A percentile compares a stretch with the other conserved stretches of the same genome.
phyloP scores from a whole-genome alignment of 2,888 invertebrate genomes.

The Opisthograptis luteolata region DNA sequence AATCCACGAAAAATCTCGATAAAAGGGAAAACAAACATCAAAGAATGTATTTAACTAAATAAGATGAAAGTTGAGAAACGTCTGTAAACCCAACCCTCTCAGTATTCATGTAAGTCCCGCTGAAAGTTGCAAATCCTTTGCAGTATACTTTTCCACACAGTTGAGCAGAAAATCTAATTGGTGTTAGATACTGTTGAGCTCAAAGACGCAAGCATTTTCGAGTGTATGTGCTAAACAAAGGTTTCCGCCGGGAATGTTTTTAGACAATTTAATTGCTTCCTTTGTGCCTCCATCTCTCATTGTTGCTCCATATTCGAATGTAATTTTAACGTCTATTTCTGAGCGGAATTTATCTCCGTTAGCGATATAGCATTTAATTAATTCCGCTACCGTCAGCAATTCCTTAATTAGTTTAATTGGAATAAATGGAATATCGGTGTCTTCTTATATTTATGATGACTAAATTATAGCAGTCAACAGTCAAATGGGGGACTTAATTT shows the following conservation, averaged over 20 bases:
- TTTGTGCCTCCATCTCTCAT: constrained; percentile 46
- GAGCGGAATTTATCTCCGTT: constrained; percentile 27
- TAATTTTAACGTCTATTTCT: constrained; percentile 30
- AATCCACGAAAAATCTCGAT: constrained; percentile 2
- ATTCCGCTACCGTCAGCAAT: constrained; percentile 23
- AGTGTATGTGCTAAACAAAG: constrained; percentile 47
- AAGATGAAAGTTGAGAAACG: constrained; percentile 24
- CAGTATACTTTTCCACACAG: constrained; percentile 61
- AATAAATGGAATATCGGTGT: constrained; percentile 22
- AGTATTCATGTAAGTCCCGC: constrained; percentile 45
- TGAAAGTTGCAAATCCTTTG: constrained; percentile 42
- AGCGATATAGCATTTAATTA: constrained; percentile 27
- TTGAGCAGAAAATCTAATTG: constrained; percentile 70
- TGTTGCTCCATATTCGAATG: constrained; percentile 29
- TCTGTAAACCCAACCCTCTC: constrained; percentile 14
- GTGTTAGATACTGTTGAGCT: constrained; percentile 45
- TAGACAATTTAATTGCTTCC: constrained; percentile 55
- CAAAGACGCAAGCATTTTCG: constrained; percentile 47
- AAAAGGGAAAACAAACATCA: constrained; percentile 20
- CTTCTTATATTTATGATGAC: constrained; percentile 20
- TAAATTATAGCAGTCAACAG: background rate
- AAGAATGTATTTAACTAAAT: constrained; percentile 24
- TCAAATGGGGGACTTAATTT: background rate
- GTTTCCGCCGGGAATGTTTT: constrained; percentile 48
- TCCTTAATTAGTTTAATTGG: constrained; percentile 26